Base-by-base conservation (phyloP, 2,113 vertebrate genomes). In the Xenotilapia leptura region DNA sequence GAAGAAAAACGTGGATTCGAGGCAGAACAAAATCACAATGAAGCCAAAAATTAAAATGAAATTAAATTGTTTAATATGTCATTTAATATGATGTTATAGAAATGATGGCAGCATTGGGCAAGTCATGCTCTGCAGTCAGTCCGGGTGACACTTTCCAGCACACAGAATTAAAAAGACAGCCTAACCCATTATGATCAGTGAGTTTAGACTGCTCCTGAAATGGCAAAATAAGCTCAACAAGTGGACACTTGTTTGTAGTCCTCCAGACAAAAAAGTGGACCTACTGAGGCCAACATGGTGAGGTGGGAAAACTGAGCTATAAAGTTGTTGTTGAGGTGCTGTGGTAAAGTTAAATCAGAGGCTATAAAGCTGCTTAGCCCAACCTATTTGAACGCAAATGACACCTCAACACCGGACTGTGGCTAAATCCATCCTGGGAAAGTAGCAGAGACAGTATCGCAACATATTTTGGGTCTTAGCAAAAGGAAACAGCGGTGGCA, bases 181-280 rank as follows among this genome's bases (percentile, higher is more conserved):
- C 54, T 88, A 49, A 60, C 58, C 40, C 6, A 21, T 90, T 83
- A 83, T 82, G 15, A 88, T 86, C 92, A 83, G 47, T 86, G 86
- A 87, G 77, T 82, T 84, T 84, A 80, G 82, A 87, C 82, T 80
- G 62, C 70, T 81, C 65, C 56, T 75, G 28, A 68, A 73, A 75
- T 2, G 23, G 79, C 28, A 83, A 80, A 80, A 82, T 23, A 60
- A 65, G 17, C 26, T 4, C 23, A 68, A 83, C 42, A 84, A 65
- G 28, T 83, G 73, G 58, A 53, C 92, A 81, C 17, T 68, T 91
- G 55, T 85, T 87, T 89, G 40, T 42, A 73, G 73, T 75, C 23
- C 10, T 80, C 6, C 62, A 65, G 83, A 55, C 28, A 21, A 49
- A 40, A 65, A 87, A 42, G 36, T 8, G 81, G 19, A 73, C 56